Evolutionary conservation across 2,113 vertebrate species (phyloP), one percentile per base, ranked within the genome.

Genomic region (Myodes glareolus): DNA sequence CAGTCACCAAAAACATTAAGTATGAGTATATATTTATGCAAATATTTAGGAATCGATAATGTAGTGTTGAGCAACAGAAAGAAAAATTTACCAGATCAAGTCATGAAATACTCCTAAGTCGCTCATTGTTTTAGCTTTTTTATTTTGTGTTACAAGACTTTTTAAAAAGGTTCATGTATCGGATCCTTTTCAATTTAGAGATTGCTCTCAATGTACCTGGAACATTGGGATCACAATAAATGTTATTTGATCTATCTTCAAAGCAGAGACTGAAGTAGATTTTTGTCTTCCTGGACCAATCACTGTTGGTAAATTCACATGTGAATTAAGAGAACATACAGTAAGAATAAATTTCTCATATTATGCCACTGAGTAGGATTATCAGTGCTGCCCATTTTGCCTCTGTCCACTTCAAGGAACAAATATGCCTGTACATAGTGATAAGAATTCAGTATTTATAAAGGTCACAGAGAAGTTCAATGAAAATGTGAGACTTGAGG

Each of bases 1-100:
- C 55, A 90, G 29, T 4, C 88, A 7, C 12, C 58, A 7, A 13
- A 70, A 92, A 72, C 84, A 85, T 9, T 90, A 86, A 90, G 84
- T 91, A 50, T 14, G 33, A 1, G 13, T 13, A 2, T 1, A 61
- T 16, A 50, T 63, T 61, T 94, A 82, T 70, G 3, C 0, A 92
- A 95, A 85, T 92, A 94, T 92, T 92, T 94, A 92, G 16, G 92
- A 88, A 88, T 39, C 50, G 93, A 63, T 50, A 31, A 52, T 17
- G 70, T 8, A 27, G 42, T n/a, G 47, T 10, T 55, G 6, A 92
- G 19, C 29, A 91, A 61, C 10, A 68, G n/a, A 61, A 96, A 81
- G 39, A 36, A 82, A 75, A 76, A 78, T 78, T 21, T 2, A 10
- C 45, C 72, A 61, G 23, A 2, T 12, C 27, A 3, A 81, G 3